A percentile compares a stretch with the other conserved stretches of the same genome.
phyloP scores from a whole-genome alignment of 2,113 vertebrate genomes.

The Bufo gargarizans region DNA sequence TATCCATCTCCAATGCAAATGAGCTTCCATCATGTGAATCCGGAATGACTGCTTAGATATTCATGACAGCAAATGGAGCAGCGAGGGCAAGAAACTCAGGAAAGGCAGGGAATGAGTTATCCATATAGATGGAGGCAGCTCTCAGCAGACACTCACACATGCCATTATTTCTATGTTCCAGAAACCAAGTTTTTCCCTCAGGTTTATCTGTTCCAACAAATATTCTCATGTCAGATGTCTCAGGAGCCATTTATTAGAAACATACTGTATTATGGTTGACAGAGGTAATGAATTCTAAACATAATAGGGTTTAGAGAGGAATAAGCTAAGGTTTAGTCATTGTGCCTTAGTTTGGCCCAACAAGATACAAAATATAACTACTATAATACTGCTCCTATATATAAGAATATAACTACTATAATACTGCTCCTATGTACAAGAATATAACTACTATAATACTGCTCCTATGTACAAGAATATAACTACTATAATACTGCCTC shows the following conservation, averaged over 20 bases:
- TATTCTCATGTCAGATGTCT: neutral
- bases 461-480: too few relatives aligned
- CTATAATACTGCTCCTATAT: too few relatives aligned
- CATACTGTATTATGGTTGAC: slow-evolving; percentile 2
- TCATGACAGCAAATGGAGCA: too few relatives aligned
- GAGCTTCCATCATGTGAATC: too few relatives aligned
- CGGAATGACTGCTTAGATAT: neutral
- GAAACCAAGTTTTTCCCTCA: too few relatives aligned
- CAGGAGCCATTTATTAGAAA: neutral
- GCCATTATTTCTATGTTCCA: neutral
- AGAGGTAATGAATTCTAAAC: neutral
- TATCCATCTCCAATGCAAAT: slow-evolving; percentile 14
- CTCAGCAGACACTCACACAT: neutral
- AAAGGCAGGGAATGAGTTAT: neutral
- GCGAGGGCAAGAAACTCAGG: neutral
- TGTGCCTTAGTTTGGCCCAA: too few relatives aligned
- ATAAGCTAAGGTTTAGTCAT: neutral
- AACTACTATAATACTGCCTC: too few relatives aligned
- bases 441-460: too few relatives aligned
- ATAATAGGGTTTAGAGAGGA: neutral
- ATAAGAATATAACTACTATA: too few relatives aligned
- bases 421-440: too few relatives aligned
- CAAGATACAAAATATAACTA: too few relatives aligned
- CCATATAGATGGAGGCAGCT: neutral
- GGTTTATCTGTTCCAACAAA: neutral